These are phyloP conservation scores for Eupithecia centaureata DNA, from an alignment of 2,888 invertebrate genomes.

Conservation along the genomic window DNA sequence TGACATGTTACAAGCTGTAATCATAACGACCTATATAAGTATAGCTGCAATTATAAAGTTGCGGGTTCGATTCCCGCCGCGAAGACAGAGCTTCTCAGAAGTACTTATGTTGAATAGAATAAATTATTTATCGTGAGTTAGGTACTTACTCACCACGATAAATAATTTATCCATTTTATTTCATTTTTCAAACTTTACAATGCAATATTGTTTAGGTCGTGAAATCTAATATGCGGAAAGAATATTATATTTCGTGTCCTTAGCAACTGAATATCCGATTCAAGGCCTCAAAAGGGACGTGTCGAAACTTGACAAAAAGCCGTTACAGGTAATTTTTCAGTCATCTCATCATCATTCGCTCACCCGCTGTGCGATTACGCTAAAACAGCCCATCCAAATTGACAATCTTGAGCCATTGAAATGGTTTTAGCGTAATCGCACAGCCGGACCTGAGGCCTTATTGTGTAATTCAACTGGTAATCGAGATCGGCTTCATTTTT, in stretches of 20 bases:
- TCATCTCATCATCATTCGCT: not conserved
- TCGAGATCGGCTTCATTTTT: too few relatives aligned
- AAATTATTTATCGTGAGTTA: too few relatives aligned
- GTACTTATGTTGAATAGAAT: too few relatives aligned
- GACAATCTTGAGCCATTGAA: too few relatives aligned
- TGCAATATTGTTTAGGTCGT: not conserved
- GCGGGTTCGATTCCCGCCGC: not conserved
- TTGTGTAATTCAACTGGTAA: too few relatives aligned
- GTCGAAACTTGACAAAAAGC: not conserved
- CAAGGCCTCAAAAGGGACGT: not conserved
- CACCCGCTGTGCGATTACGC: too few relatives aligned
- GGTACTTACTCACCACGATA: too few relatives aligned
- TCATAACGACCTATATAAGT: not conserved
- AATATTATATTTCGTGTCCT: not conserved
- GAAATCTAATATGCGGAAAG: slow-evolving; percentile 5
- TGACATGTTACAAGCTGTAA: not conserved
- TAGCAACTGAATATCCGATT: not conserved
- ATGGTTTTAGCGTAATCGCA: too few relatives aligned
- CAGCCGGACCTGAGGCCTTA: too few relatives aligned
- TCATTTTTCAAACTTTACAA: not conserved
- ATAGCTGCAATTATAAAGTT: not conserved
- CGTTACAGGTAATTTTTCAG: not conserved
- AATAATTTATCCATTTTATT: not conserved
- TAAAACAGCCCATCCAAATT: too few relatives aligned
- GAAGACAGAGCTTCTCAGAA: too few relatives aligned